Evolutionary conservation across 2,888 invertebrate species (phyloP), one percentile per base, ranked within the genome.

Genomic region (Xylota segnis): DNA sequence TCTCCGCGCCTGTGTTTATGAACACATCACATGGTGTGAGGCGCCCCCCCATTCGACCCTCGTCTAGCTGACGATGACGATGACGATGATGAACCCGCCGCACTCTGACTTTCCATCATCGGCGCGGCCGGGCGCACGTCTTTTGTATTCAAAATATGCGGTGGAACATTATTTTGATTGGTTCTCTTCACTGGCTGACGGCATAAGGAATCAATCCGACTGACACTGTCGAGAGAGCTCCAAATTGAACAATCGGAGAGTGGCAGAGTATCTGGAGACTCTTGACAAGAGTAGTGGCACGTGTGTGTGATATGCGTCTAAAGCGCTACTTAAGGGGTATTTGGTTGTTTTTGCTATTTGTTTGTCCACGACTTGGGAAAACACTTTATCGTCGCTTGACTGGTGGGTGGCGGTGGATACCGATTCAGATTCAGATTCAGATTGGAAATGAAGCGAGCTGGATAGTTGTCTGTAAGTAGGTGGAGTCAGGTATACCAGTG

Each of bases 21-120:
- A 82, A 82, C 77, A 78, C 56, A 61, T 68, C 70, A 70, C 43
- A 63, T 59, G 56, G 34, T 45, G 66, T 59, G 71, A 59, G 45
- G 45, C 7, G 34, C 9, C 54, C 29, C 45, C 40, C 52, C 43
- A 29, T 50, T 50, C 43, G 77, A 77, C 59, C 71, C 76, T 70
- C 65, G 7, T 45, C 58, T 68, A 37, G 68, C 54, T 59, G 82
- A 56, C 14, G 61, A 76, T 76, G 54, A 71, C n/a, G 40, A 40
- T 59, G 82, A 56, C 10, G 61, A 76, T 76, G 56, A 71, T 47
- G 63, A 82, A 74, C 45, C 61, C 50, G 61, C 61, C 37, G 43
- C 29, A n/a, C 16, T 4, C 52, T 45, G 68, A 66, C 65, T 47
- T 58, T 47, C 47, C 43, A 71, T 47, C 29, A 43, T 23, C 29